phyloP scores from a whole-genome alignment of 2,888 invertebrate genomes.

The Polietes domitor region DNA sequence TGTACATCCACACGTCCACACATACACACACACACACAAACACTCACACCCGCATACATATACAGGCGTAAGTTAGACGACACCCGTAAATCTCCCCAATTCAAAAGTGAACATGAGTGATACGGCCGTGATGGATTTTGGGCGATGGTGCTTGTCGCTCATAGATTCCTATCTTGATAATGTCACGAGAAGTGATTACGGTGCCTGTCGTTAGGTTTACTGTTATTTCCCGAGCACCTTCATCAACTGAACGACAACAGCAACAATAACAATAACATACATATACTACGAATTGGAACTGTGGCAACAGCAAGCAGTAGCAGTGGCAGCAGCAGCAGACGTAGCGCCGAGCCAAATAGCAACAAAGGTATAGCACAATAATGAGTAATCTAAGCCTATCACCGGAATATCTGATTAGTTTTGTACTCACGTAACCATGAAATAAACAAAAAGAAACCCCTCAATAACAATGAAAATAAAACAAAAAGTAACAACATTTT shows the following conservation, averaged over 20 bases:
- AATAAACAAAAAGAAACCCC: conserved; percentile 34
- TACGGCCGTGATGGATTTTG: conserved; percentile 38
- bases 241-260: conserved; percentile 16
- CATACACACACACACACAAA: conserved; percentile 7
- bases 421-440: conserved; percentile 49
- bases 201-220: conserved; percentile 26
- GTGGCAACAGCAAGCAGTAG: not conserved
- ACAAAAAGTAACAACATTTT: conserved; percentile 16
- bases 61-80: not conserved
- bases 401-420: conserved; percentile 37
- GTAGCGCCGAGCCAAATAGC: not conserved
- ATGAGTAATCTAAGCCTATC: conserved; percentile 41
- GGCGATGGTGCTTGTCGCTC: not conserved
- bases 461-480: not conserved
- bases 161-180: conserved; percentile 50
- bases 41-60: not conserved
- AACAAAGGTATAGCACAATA: not conserved
- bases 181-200: conserved; percentile 57
- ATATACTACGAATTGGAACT: not conserved
- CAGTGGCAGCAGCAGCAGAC: not conserved
- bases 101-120: conserved; percentile 36
- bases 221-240: conserved; percentile 34
- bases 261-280: not conserved
- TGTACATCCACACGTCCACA: not conserved
- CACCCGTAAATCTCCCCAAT: conserved; percentile 15